Percentiles rank a stretch among this genome's conserved stretches.
These are phyloP conservation scores for Pseudoatta argentina DNA, from an alignment of 1,140 invertebrate species.

Conservation along the genomic window DNA sequence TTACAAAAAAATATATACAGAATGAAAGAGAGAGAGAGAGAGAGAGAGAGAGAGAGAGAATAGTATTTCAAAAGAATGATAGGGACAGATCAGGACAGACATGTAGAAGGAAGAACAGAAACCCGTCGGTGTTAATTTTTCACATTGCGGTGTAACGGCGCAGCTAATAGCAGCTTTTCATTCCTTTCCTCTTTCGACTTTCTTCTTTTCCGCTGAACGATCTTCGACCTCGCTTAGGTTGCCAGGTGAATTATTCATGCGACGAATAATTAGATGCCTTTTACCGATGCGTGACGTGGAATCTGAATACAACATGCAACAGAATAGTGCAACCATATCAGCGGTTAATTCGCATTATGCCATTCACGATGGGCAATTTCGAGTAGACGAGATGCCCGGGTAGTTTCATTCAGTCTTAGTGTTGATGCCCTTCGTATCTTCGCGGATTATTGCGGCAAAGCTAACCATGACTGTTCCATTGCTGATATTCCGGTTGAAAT, in stretches of 20 bases:
- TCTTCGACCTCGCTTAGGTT: constrained; percentile 61
- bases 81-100: background rate
- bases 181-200: constrained; percentile 5
- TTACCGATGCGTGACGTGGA: constrained; percentile 46
- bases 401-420: constrained; percentile 29
- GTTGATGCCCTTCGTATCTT: constrained; percentile 35
- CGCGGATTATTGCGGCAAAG: constrained; percentile 23
- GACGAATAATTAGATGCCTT: constrained; percentile 76
- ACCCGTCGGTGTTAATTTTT: constrained; percentile 61
- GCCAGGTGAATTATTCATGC: constrained; percentile 77
- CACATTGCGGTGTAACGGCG: constrained; percentile 57
- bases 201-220: constrained; percentile 29
- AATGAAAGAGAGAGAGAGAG: background rate
- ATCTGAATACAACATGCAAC: constrained; percentile 27
- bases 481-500: constrained; percentile 6
- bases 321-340: constrained; percentile 32
- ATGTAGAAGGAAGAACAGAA: constrained; percentile 4
- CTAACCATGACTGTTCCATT: background rate
- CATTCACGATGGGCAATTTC: constrained; percentile 29
- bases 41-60: background rate
- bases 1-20: constrained; percentile 16
- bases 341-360: constrained; percentile 62
- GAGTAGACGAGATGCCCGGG: constrained; percentile 14
- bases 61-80: constrained; percentile 19
- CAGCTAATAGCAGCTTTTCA: constrained; percentile 48